Conservation (phyloP, 2,797 vertebrate genomes). For the Phoebastria nigripes region DNA sequence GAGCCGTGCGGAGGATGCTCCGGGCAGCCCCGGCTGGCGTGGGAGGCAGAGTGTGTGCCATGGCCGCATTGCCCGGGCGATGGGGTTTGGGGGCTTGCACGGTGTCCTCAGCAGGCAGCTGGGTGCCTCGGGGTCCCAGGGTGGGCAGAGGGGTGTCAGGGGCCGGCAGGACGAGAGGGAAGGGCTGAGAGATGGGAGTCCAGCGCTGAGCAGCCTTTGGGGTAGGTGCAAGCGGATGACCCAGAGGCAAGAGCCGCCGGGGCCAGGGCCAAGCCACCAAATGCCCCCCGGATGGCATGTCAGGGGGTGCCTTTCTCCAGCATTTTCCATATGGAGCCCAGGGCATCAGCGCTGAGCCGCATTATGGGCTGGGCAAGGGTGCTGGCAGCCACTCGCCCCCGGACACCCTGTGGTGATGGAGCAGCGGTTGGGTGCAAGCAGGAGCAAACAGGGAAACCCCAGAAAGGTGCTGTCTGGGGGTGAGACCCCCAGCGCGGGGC, state of each 20-base stretch:
- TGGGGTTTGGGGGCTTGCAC: fast-evolving
- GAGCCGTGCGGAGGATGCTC: fast-evolving
- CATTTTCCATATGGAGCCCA: background rate
- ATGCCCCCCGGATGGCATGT: background rate
- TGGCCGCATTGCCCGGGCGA: fast-evolving
- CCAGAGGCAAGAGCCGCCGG: fast-evolving
- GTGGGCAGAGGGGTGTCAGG: background rate
- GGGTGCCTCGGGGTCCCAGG: background rate
- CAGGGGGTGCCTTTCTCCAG: fast-evolving
- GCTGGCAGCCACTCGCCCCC: background rate
- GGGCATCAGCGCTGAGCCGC: background rate
- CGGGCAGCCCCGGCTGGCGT: fast-evolving
- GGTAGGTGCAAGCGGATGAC: background rate
- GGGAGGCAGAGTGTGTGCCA: fast-evolving
- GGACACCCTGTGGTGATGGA: background rate
- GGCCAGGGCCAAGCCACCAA: fast-evolving
- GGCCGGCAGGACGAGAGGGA: fast-evolving
- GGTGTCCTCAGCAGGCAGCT: background rate
- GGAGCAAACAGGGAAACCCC: background rate
- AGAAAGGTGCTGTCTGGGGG: fast-evolving
- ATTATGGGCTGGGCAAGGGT: fast-evolving
- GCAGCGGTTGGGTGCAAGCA: background rate
- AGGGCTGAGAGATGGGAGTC: background rate
- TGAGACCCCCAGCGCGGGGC: fast-evolving
- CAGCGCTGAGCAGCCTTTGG: background rate